Percentiles rank a stretch among this genome's conserved stretches.
phyloP scores from a whole-genome alignment of 2,888 invertebrate species.

The Lasioglossum oenotherae region DNA sequence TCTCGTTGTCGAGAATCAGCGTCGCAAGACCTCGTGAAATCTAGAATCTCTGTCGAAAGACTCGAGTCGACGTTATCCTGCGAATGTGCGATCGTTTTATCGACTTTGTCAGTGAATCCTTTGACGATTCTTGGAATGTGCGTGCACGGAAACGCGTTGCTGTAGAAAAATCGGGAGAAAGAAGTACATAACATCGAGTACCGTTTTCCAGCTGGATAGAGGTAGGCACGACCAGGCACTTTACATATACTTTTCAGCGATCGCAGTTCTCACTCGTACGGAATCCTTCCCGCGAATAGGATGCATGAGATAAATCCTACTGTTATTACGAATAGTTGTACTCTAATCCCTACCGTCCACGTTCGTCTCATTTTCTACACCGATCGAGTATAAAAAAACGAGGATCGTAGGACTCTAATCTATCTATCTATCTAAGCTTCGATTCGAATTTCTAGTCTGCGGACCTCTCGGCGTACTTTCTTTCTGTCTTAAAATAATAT shows the following conservation, averaged over 20 bases:
- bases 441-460: background rate
- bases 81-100: slow-evolving; percentile 40
- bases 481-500: background rate
- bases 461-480: background rate
- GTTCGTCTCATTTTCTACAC: background rate
- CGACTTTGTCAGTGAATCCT: slow-evolving; percentile 29
- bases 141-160: slow-evolving; percentile 36
- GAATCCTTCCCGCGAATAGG: background rate
- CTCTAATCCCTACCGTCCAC: background rate
- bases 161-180: background rate
- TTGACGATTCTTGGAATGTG: slow-evolving; percentile 42
- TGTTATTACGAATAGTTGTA: background rate
- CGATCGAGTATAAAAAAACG: background rate
- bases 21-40: background rate
- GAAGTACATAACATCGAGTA: slow-evolving; percentile 1
- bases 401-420: background rate
- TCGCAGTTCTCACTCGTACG: background rate
- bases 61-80: slow-evolving; percentile 15
- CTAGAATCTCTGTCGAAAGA: background rate
- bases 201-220: background rate
- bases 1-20: slow-evolving; percentile 3
- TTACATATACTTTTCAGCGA: slow-evolving; percentile 1
- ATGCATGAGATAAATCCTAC: background rate
- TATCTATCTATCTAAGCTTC: too few species aligned
- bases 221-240: slow-evolving; percentile 41